Percentiles rank a stretch among this genome's conserved stretches.
These are phyloP conservation scores for Brienomyrus brachyistius DNA, from an alignment of 2,113 vertebrate genomes.

Conservation along the genomic window DNA sequence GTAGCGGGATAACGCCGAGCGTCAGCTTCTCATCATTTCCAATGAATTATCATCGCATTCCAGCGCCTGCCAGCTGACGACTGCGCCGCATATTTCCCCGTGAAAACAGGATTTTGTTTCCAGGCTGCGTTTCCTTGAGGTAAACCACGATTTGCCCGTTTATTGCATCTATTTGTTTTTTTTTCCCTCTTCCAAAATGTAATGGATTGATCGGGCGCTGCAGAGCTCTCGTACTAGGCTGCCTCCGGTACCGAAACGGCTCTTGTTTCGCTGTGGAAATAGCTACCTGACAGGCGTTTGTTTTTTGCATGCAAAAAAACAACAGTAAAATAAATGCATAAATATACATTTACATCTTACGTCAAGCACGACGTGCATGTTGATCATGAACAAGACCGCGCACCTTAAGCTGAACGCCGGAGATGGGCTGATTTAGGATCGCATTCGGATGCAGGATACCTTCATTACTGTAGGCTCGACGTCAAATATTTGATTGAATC, in stretches of 20 bases:
- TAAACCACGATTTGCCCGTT: slow-evolving; percentile 17
- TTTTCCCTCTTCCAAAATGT: slow-evolving; percentile 10
- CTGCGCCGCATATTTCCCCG: slow-evolving; percentile 7
- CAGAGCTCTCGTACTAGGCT: not conserved
- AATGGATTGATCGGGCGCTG: slow-evolving; percentile 24
- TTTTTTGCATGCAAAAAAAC: not conserved
- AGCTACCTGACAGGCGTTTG: slow-evolving; percentile 1
- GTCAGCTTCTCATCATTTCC: slow-evolving; percentile 27
- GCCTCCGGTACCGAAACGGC: slow-evolving; percentile 21
- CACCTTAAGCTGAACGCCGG: not conserved
- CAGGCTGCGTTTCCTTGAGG: slow-evolving; percentile 22
- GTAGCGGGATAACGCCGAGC: slow-evolving; percentile 22
- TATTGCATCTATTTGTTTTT: slow-evolving; percentile 5
- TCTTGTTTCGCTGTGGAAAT: slow-evolving; percentile 19
- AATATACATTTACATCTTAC: not conserved
- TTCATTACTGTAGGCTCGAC: not conserved
- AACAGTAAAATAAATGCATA: not conserved
- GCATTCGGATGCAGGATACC: not conserved
- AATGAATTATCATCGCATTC: slow-evolving; percentile 31
- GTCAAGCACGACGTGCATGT: not conserved
- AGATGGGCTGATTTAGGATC: not conserved
- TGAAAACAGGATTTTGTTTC: slow-evolving; percentile 18
- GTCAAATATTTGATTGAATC: not conserved
- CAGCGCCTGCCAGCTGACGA: slow-evolving; percentile 31
- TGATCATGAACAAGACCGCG: not conserved